Conservation (phyloP, 2,797 vertebrate genomes). For the Gambusia yucatana region DNA sequence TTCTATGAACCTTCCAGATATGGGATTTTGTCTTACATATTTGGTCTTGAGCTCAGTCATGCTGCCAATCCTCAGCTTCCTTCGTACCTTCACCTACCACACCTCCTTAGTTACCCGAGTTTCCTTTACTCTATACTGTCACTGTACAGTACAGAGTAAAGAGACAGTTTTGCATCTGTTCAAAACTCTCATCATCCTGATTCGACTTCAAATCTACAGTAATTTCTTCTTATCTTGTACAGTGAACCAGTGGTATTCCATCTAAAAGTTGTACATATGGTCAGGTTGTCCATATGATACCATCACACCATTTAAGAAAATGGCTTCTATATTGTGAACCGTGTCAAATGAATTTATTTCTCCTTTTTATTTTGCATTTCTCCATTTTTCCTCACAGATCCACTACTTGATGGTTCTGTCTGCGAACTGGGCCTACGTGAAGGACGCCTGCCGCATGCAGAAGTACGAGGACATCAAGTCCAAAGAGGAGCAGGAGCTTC, state of each 20-base stretch:
- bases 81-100: not conserved
- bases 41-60: not conserved
- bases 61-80: not conserved
- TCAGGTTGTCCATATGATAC: not conserved
- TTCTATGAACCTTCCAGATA: not conserved
- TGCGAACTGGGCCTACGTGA: slow-evolving; percentile 98
- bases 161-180: not conserved
- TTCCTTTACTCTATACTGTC: not conserved
- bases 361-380: not conserved
- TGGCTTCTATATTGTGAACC: not conserved
- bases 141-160: not conserved
- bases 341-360: too few relatives aligned
- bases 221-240: not conserved
- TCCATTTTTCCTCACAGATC: slow-evolving; percentile 78
- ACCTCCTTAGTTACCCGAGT: not conserved
- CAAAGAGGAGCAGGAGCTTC: slow-evolving; percentile 98
- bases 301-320: not conserved
- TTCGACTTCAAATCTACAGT: not conserved
- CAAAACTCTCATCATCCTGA: not conserved
- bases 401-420: slow-evolving; percentile 98
- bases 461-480: slow-evolving; percentile 99
- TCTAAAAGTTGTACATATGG: not conserved
- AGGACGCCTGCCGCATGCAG: slow-evolving; percentile 98
- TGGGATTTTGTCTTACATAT: not conserved
- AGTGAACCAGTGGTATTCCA: not conserved